These are phyloP conservation scores for Pangasianodon hypophthalmus DNA, from an alignment of 2,113 vertebrate species.

Conservation along the genomic window DNA sequence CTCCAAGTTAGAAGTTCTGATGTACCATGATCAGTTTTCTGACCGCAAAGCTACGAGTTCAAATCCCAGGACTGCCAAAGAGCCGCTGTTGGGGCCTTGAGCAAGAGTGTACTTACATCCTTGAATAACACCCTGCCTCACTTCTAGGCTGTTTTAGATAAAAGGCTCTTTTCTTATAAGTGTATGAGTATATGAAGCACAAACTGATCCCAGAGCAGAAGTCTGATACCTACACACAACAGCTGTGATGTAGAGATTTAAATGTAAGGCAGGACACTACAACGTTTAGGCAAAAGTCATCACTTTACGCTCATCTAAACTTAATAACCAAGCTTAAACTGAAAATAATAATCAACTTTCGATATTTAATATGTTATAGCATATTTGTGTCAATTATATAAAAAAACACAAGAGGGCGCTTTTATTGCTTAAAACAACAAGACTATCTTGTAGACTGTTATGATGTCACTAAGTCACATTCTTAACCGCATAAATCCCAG, in stretches of 20 bases:
- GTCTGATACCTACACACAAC: background rate
- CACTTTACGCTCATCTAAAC: background rate
- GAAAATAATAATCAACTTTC: background rate
- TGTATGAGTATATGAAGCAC: background rate
- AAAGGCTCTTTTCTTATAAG: background rate
- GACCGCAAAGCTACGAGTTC: background rate
- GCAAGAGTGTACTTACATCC: background rate
- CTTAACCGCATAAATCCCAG: background rate
- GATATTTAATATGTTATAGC: background rate
- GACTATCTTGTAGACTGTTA: background rate
- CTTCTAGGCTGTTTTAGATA: background rate
- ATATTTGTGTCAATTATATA: background rate
- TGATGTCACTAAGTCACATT: background rate
- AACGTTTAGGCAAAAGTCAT: background rate
- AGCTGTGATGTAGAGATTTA: background rate
- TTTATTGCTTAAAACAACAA: slow-evolving; percentile 21
- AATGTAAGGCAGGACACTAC: background rate
- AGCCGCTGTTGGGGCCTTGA: background rate
- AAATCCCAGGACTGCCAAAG: background rate
- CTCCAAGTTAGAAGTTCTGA: background rate
- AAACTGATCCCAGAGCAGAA: background rate
- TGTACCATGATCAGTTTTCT: background rate
- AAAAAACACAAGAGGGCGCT: slow-evolving; percentile 40
- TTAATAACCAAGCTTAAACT: background rate
- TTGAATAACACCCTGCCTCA: background rate